A percentile compares a stretch with the other conserved stretches of the same genome.
Conservation (phyloP, 2,797 vertebrate genomes). For the Austrolebias charrua region DNA sequence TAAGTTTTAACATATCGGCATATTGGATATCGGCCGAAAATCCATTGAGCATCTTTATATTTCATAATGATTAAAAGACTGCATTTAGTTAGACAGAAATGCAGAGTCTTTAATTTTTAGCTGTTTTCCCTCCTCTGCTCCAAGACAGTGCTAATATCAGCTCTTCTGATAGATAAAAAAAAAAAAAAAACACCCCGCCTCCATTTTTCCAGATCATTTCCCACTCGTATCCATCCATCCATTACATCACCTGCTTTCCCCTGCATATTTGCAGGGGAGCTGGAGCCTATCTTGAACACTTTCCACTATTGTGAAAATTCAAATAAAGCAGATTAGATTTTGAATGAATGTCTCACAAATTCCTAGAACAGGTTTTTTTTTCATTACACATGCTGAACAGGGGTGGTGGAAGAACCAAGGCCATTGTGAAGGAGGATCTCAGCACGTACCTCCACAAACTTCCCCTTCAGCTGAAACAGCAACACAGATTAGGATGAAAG, state of each 20-base stretch:
- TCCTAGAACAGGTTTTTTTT: constrained; percentile 6
- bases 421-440: constrained; percentile 38
- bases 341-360: constrained; percentile 11
- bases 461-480: constrained; percentile 37
- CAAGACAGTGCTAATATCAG: not conserved
- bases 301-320: no score
- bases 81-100: no score
- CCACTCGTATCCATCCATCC: not conserved
- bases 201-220: not conserved
- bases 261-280: no score
- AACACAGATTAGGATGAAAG: constrained; percentile 44
- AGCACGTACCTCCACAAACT: constrained; percentile 36
- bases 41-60: no score
- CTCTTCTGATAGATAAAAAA: not conserved
- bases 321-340: not conserved
- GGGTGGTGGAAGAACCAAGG: constrained; percentile 41
- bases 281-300: no score
- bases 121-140: not conserved
- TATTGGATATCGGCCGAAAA: no score
- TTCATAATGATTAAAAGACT: no score
- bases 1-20: no score
- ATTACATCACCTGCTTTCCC: no score
- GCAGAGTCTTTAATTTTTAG: no score
- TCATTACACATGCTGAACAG: constrained; percentile 8
- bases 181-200: not conserved